Conservation (phyloP, 2,797 vertebrate genomes). For the Oreortyx pictus region DNA sequence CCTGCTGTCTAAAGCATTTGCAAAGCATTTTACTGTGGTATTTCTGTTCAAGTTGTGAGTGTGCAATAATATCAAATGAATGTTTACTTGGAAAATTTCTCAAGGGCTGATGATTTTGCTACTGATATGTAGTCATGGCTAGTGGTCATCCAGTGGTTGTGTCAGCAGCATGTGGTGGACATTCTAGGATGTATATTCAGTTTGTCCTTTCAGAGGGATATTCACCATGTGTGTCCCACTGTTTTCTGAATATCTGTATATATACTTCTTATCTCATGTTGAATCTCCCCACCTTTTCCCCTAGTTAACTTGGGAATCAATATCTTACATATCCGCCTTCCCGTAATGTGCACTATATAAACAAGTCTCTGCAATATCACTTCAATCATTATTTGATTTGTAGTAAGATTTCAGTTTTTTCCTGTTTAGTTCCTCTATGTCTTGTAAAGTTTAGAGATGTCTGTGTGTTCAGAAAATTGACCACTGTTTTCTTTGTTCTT, state of each 20-base stretch:
- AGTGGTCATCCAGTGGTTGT: background rate
- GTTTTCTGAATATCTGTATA: background rate
- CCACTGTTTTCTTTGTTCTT: constrained; percentile 10
- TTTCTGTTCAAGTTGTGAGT: background rate
- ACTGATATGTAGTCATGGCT: background rate
- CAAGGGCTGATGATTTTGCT: background rate
- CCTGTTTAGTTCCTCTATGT: constrained; percentile 2
- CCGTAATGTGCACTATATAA: background rate
- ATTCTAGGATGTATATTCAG: background rate
- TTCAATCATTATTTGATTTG: background rate
- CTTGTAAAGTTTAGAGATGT: constrained; percentile 3
- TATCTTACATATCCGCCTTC: background rate
- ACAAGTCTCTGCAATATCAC: background rate
- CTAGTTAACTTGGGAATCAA: background rate
- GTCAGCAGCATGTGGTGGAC: background rate
- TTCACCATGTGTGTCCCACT: background rate
- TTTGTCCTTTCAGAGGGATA: background rate
- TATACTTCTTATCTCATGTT: background rate
- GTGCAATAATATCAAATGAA: background rate
- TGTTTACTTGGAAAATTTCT: background rate
- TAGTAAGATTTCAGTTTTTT: constrained; percentile 14
- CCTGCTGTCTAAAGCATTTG: background rate
- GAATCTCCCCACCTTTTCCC: background rate
- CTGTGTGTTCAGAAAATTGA: background rate
- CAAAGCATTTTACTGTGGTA: background rate